Evolutionary conservation across 2,113 vertebrate species (phyloP).

Genomic region (Chionomys nivalis): DNA sequence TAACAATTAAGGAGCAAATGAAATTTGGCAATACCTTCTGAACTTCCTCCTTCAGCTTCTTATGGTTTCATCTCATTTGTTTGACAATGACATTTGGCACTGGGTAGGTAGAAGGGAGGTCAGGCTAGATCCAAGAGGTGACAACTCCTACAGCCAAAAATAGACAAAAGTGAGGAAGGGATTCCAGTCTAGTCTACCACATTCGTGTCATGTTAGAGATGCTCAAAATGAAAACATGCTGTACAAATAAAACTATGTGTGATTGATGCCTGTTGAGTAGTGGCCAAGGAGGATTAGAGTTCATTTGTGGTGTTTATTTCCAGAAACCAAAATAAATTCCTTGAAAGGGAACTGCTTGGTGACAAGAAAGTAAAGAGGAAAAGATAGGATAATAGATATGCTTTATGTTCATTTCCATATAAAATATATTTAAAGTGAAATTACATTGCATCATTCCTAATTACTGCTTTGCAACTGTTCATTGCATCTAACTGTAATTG

Average conservation of each 20-base stretch:
- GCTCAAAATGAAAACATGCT: not conserved
- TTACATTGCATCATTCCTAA: slow-evolving; percentile 40
- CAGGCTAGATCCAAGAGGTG: not conserved
- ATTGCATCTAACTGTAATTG: slow-evolving; percentile 34
- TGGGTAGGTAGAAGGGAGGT: not conserved
- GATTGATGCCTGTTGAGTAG: not conserved
- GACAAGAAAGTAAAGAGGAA: not conserved
- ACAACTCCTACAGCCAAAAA: not conserved
- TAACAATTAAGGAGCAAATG: not conserved
- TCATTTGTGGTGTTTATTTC: slow-evolving; percentile 1
- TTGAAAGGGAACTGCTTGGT: not conserved
- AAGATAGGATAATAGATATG: not conserved
- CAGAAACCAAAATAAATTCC: not conserved
- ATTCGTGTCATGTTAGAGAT: not conserved
- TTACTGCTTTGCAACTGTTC: slow-evolving; percentile 48
- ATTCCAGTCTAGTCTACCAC: not conserved
- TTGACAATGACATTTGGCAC: not conserved
- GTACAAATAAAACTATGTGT: not conserved
- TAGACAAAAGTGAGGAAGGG: not conserved
- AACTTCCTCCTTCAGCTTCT: too few species aligned
- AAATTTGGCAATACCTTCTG: not conserved
- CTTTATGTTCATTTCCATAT: slow-evolving; percentile 26
- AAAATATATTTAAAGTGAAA: slow-evolving; percentile 48
- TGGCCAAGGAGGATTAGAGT: not conserved
- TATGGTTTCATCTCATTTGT: not conserved